Evolutionary conservation across 1,140 invertebrate genomes (phyloP), one percentile per base, ranked within the genome.

Genomic region (Papilio polyxenes): DNA sequence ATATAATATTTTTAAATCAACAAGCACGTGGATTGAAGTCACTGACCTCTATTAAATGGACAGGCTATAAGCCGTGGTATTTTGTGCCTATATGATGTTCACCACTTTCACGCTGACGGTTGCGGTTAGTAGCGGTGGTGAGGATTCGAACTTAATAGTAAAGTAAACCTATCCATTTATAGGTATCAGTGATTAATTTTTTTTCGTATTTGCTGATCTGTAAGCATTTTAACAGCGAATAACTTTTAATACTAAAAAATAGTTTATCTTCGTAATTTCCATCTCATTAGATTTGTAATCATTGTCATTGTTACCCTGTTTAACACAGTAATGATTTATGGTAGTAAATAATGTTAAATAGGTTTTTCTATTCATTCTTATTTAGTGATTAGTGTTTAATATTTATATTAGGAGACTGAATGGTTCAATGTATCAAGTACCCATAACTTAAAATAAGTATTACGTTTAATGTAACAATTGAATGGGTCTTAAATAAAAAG

Each of bases 391-490:
- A 87, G 84, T 85, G 75, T 85, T 83, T 80, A 82, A 79, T 86
- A 87, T 88, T 89, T 87, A 90, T 90, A 89, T 92, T 92, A 92
- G 91, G 92, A 93, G 91, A 93, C 92, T 93, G 92, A 93, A 84
- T 87, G 88, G 86, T 85, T 88, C 89, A 85, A 86, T 82, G 84
- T 87, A 86, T 84, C 81, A 81, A 77, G 84, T 75, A 86, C 72
- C 84, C 85, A 84, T 87, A 83, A 81, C 80, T 88, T 92, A 92
- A 88, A 81, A 82, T 88, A 90, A 91, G 86, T 13, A 44, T n/a
- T 49, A 90, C 90, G 91, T 92, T 91, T 91, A 91, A 90, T 91
- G 85, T 92, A 92, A 85, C 88, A 90, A 91, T 84, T 92, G 75
- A 89, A 90, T 89, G 90, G 87, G 91, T 93, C 90, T 92, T 91